Evolutionary conservation across 1,140 invertebrate species (phyloP).

Genomic region (Homarus americanus): DNA sequence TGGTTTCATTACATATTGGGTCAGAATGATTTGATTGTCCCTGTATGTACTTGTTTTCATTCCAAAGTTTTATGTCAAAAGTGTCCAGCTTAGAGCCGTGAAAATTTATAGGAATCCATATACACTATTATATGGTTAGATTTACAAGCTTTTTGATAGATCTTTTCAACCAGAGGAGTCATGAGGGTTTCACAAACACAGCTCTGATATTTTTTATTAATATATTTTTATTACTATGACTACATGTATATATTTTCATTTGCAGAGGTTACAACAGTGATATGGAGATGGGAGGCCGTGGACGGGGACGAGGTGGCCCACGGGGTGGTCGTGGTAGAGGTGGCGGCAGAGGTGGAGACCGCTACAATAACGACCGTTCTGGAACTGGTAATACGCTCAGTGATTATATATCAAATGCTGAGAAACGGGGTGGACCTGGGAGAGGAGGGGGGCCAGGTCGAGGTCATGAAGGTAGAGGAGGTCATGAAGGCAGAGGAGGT

Average conservation of each 20-base stretch:
- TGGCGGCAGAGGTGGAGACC: constrained; percentile 52
- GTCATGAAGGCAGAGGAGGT: constrained; percentile 36
- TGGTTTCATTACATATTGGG: too few relatives aligned
- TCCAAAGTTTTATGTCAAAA: too few relatives aligned
- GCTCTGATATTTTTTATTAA: too few relatives aligned
- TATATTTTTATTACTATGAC: too few relatives aligned
- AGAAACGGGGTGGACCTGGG: constrained; percentile 50
- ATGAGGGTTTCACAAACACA: too few relatives aligned
- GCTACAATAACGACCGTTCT: constrained; percentile 68
- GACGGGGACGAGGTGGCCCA: constrained; percentile 53
- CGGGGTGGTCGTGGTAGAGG: constrained; percentile 50
- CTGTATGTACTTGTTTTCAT: too few relatives aligned
- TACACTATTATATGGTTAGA: too few relatives aligned
- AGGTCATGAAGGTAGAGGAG: constrained; percentile 46
- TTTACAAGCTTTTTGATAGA: too few relatives aligned
- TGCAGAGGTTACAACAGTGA: constrained; percentile 61
- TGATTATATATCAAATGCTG: constrained; percentile 66
- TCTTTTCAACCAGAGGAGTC: too few relatives aligned
- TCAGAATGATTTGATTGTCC: too few relatives aligned
- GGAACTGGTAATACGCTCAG: constrained; percentile 65
- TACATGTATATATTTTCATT: background rate
- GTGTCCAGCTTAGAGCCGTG: too few relatives aligned
- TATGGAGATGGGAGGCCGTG: constrained; percentile 51
- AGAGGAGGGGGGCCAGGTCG: constrained; percentile 35
- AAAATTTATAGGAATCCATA: too few relatives aligned